A percentile compares a stretch with the other conserved stretches of the same genome.
Conservation (phyloP, 2,797 vertebrate genomes). For the Sciurus vulgaris region DNA sequence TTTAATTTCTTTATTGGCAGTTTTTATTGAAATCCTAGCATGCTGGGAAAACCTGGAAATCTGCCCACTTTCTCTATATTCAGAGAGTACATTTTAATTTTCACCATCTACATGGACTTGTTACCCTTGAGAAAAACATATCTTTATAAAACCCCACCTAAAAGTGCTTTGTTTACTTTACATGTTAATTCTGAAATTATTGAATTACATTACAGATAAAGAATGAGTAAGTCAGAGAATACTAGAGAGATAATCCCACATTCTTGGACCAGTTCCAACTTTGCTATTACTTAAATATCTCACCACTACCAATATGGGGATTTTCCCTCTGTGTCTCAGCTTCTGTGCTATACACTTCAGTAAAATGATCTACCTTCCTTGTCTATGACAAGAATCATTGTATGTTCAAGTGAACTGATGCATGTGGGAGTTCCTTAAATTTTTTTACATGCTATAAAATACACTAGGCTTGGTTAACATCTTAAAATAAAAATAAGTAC, state of each 20-base stretch:
- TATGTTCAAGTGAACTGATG: background rate
- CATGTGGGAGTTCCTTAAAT: background rate
- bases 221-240: background rate
- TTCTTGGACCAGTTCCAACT: background rate
- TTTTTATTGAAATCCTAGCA: conserved; percentile 64
- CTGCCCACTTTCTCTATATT: conserved; percentile 46
- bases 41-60: conserved; percentile 35
- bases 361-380: background rate
- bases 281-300: background rate
- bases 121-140: background rate
- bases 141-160: background rate
- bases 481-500: conserved; percentile 14
- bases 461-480: background rate
- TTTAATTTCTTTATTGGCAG: conserved; percentile 75
- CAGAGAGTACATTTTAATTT: conserved; percentile 65
- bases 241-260: background rate
- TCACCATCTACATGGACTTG: background rate
- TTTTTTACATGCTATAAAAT: background rate
- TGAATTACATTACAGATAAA: background rate
- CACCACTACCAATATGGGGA: background rate
- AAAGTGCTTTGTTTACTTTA: background rate
- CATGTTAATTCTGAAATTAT: background rate
- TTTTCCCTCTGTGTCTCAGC: background rate
- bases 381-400: background rate
- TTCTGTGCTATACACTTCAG: no score